These are phyloP conservation scores for Apostichopus parvimensis DNA, from an alignment of 35 echinoderm and acorn worm species.

Conservation along the genomic window DNA sequence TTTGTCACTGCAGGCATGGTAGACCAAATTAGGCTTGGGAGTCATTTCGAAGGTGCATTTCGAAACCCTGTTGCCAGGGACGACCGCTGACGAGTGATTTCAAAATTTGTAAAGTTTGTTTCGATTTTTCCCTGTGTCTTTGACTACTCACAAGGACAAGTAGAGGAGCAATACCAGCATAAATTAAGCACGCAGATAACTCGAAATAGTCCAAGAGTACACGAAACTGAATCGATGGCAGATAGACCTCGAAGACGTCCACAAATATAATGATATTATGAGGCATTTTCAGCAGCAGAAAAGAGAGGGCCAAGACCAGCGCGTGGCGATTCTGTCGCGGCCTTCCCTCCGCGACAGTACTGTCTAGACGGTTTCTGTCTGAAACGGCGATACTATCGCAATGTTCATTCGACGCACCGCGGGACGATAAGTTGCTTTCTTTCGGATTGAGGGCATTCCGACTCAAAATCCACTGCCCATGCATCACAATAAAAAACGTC, in stretches of 20 bases:
- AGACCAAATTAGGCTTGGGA: background rate
- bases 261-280: background rate
- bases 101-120: conserved; percentile 4
- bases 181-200: background rate
- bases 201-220: background rate
- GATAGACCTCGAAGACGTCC: background rate
- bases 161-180: background rate
- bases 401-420: background rate
- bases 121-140: background rate
- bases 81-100: conserved; percentile 7
- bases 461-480: background rate
- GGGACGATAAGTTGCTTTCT: too few species aligned
- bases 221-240: background rate
- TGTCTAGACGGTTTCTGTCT: background rate
- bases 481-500: background rate
- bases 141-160: background rate
- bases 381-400: background rate
- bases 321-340: background rate
- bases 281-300: background rate
- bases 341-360: background rate
- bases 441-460: background rate
- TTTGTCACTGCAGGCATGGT: background rate
- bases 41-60: conserved; percentile 25
- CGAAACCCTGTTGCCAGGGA: conserved; percentile 11
- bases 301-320: background rate